These are phyloP conservation scores for Drosophila acutilabella DNA, from an alignment of 2,888 invertebrate species.

Conservation along the genomic window DNA sequence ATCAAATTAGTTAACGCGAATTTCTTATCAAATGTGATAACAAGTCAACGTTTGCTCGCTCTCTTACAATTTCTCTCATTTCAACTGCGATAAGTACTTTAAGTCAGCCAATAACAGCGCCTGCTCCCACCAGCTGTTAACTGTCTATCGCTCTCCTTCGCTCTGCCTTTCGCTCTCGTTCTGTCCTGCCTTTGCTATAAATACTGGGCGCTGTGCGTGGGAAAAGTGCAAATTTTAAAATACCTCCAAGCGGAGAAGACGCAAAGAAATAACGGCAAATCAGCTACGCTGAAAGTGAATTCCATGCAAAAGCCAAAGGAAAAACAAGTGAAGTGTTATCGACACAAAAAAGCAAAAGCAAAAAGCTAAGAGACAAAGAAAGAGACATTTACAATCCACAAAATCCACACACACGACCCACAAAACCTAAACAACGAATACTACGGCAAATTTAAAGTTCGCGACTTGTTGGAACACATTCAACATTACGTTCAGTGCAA, in stretches of 20 bases:
- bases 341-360: slow-evolving; percentile 58
- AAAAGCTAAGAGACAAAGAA: slow-evolving; percentile 54
- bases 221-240: slow-evolving; percentile 52
- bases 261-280: slow-evolving; percentile 54
- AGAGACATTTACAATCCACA: slow-evolving; percentile 21
- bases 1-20: slow-evolving; percentile 19
- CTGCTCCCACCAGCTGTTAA: neutral
- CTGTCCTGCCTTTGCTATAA: slow-evolving; percentile 49
- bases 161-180: slow-evolving; percentile 7
- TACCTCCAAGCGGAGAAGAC: slow-evolving; percentile 49
- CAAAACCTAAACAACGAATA: slow-evolving; percentile 5
- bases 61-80: neutral
- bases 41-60: neutral
- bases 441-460: slow-evolving; percentile 13
- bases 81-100: slow-evolving; percentile 22
- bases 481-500: slow-evolving; percentile 64
- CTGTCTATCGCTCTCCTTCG: slow-evolving; percentile 10
- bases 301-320: slow-evolving; percentile 66
- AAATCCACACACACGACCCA: slow-evolving; percentile 4
- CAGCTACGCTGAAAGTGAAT: slow-evolving; percentile 53
- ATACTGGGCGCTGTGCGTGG: slow-evolving; percentile 24
- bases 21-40: slow-evolving; percentile 48
- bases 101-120: slow-evolving; percentile 31
- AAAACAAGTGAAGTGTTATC: slow-evolving; percentile 75
- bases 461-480: slow-evolving; percentile 18